phyloP scores from a whole-genome alignment of 2,888 invertebrate species.

The Dastarcus helophoroides region DNA sequence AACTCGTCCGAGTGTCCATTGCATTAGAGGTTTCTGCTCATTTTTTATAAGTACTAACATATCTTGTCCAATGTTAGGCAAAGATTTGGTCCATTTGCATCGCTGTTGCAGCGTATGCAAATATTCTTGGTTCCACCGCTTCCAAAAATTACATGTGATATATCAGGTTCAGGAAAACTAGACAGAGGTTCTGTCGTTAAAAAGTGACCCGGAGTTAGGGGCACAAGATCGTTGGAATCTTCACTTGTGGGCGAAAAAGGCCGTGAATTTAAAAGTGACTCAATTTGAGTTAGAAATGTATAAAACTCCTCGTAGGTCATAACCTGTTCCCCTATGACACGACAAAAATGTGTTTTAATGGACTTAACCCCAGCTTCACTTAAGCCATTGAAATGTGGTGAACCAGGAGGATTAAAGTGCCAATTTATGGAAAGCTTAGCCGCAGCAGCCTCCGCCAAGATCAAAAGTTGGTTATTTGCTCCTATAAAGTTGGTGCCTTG shows the following conservation, averaged over 20 bases:
- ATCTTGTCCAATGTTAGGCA: no score
- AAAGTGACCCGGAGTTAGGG: slow-evolving; percentile 11
- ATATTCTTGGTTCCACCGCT: no score
- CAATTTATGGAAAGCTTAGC: slow-evolving; percentile 8
- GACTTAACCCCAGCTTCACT: slow-evolving; percentile 13
- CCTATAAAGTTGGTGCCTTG: no score
- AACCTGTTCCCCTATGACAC: slow-evolving; percentile 12
- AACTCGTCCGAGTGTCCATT: no score
- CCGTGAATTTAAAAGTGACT: slow-evolving; percentile 11
- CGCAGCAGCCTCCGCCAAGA: no score
- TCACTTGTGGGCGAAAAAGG: slow-evolving; percentile 10
- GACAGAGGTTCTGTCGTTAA: slow-evolving; percentile 2
- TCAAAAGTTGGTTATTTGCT: no score
- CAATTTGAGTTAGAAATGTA: slow-evolving; percentile 7
- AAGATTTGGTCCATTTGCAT: no score
- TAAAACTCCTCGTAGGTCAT: slow-evolving; percentile 12
- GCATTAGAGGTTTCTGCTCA: no score
- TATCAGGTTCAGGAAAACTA: slow-evolving; percentile 1
- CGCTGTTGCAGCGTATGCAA: no score
- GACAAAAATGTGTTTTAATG: slow-evolving; percentile 11
- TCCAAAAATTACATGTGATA: neutral
- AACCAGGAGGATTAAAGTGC: slow-evolving; percentile 12
- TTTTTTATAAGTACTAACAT: no score
- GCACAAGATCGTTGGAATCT: slow-evolving; percentile 9
- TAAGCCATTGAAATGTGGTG: slow-evolving; percentile 12